phyloP scores from a whole-genome alignment of 2,113 vertebrate species.

The Heterotilapia buettikoferi region DNA sequence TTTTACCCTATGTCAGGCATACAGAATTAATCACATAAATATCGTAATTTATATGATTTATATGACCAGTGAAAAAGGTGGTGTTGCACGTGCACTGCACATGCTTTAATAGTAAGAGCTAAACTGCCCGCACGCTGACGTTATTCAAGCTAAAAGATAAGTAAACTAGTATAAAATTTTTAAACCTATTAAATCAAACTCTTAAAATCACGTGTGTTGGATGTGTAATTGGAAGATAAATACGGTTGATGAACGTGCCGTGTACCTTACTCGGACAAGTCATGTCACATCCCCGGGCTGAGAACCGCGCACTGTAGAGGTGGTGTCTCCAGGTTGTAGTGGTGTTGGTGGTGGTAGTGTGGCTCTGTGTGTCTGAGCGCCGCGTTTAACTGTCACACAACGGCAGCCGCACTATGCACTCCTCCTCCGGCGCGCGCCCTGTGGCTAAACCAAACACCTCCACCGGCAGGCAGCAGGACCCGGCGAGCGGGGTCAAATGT shows the following conservation, averaged over 20 bases:
- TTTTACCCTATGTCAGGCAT: not conserved
- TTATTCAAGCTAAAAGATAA: not conserved
- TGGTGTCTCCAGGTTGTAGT: constrained; percentile 42
- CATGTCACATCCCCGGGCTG: constrained; percentile 67
- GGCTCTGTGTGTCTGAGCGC: constrained; percentile 36
- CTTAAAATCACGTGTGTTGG: not conserved
- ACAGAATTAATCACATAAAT: not conserved
- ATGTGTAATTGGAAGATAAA: not conserved
- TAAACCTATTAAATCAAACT: not conserved
- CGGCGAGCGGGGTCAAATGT: constrained; percentile 29
- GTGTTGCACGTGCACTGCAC: not conserved
- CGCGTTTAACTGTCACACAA: constrained; percentile 45
- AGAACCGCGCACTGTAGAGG: constrained; percentile 18
- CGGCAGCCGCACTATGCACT: constrained; percentile 44
- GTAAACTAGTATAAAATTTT: not conserved
- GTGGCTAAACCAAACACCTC: constrained; percentile 44
- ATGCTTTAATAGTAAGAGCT: constrained; percentile 4
- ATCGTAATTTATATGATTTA: not conserved
- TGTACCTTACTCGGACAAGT: constrained; percentile 69
- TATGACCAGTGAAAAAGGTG: not conserved
- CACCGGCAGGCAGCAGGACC: constrained; percentile 8
- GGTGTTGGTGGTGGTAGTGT: constrained; percentile 18
- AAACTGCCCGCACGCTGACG: not conserved
- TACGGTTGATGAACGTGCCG: constrained; percentile 12
- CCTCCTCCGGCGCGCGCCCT: constrained; percentile 66